phyloP scores from a whole-genome alignment of 1,140 invertebrate genomes.

The Drosophila littoralis region DNA sequence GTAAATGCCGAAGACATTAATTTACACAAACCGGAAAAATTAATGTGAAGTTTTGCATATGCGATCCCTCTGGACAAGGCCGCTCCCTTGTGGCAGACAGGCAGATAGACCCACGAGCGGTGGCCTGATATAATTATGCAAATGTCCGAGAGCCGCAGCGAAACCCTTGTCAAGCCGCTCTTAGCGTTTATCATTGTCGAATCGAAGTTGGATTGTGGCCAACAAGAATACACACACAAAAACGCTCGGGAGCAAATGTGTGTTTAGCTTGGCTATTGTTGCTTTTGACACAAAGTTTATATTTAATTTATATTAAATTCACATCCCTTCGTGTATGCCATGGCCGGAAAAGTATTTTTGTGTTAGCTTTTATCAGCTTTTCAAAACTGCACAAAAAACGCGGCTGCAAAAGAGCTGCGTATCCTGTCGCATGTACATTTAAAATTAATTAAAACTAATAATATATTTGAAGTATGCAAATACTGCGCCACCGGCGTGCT shows the following conservation, averaged over 20 bases:
- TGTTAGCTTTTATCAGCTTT: background rate
- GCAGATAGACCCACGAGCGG: background rate
- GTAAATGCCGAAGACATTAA: constrained; percentile 57
- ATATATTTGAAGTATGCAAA: constrained; percentile 55
- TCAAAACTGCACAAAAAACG: constrained; percentile 31
- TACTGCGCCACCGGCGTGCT: constrained; percentile 16
- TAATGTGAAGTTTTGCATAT: constrained; percentile 61
- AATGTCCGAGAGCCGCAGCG: constrained; percentile 47
- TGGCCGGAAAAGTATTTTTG: constrained; percentile 21
- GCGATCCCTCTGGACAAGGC: constrained; percentile 7
- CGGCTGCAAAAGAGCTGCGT: constrained; percentile 33
- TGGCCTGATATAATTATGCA: constrained; percentile 64
- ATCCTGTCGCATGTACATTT: constrained; percentile 49
- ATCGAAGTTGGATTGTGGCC: constrained; percentile 52
- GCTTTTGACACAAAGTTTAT: constrained; percentile 45
- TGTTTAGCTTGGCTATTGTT: constrained; percentile 62
- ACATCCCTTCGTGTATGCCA: background rate
- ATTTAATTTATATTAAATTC: constrained; percentile 65
- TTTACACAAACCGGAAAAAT: constrained; percentile 29
- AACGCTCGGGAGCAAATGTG: constrained; percentile 40
- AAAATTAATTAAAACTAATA: constrained; percentile 75
- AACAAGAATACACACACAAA: constrained; percentile 8
- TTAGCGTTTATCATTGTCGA: constrained; percentile 62
- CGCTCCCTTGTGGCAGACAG: background rate
- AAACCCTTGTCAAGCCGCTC: constrained; percentile 47